Conservation (phyloP, 1,140 invertebrate species). For the Macrocentrus cingulum region DNA sequence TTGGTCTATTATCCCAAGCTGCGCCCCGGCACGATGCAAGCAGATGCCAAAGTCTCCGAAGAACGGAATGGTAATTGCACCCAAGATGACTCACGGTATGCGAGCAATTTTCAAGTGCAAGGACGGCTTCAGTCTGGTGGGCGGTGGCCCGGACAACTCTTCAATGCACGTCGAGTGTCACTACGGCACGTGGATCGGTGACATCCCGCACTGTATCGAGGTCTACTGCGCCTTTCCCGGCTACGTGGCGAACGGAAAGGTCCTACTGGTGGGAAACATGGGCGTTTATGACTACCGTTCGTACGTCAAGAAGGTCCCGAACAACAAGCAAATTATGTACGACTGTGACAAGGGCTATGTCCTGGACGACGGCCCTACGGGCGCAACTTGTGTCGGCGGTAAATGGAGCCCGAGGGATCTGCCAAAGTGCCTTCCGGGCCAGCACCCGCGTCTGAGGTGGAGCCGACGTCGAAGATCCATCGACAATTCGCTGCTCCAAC, state of each 20-base stretch:
- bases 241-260: slow-evolving; percentile 85
- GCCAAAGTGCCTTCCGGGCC: slow-evolving; percentile 74
- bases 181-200: slow-evolving; percentile 91
- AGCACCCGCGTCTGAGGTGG: slow-evolving; percentile 80
- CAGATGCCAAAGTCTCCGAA: slow-evolving; percentile 82
- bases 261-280: slow-evolving; percentile 94
- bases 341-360: slow-evolving; percentile 92
- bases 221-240: slow-evolving; percentile 95
- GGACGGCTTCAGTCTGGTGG: slow-evolving; percentile 80
- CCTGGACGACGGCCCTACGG: slow-evolving; percentile 82
- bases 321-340: slow-evolving; percentile 96
- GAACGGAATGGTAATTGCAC: slow-evolving; percentile 93
- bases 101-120: slow-evolving; percentile 89
- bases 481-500: slow-evolving; percentile 33
- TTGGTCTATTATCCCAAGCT: slow-evolving; percentile 90
- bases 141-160: slow-evolving; percentile 60
- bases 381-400: slow-evolving; percentile 89
- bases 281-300: slow-evolving; percentile 96
- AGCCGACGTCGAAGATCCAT: slow-evolving; percentile 69
- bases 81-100: slow-evolving; percentile 94
- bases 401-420: slow-evolving; percentile 81
- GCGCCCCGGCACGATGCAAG: slow-evolving; percentile 87
- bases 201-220: slow-evolving; percentile 82
- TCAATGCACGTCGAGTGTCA: slow-evolving; percentile 76
- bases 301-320: slow-evolving; percentile 87